phyloP scores from a whole-genome alignment of 2,888 invertebrate genomes.

The Oithona nana region DNA sequence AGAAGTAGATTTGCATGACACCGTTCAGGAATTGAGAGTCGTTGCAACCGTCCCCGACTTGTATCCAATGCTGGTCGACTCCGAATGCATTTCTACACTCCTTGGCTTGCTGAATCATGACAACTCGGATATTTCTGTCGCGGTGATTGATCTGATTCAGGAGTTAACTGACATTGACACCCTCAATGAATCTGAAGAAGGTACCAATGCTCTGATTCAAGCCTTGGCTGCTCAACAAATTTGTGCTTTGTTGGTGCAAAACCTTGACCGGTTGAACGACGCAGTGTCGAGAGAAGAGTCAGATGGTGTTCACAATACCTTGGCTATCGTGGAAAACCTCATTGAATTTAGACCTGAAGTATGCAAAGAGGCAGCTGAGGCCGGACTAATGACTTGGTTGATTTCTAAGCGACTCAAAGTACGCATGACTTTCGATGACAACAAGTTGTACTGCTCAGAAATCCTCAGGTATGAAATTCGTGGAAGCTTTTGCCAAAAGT shows the following conservation, averaged over 20 bases:
- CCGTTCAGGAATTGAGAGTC: slow-evolving; percentile 71
- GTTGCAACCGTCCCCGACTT: slow-evolving; percentile 88
- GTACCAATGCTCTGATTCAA: slow-evolving; percentile 67
- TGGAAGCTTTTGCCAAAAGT: no score
- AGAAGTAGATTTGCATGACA: slow-evolving; percentile 76
- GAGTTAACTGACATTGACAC: slow-evolving; percentile 93
- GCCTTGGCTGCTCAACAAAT: slow-evolving; percentile 74
- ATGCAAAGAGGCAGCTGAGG: slow-evolving; percentile 63
- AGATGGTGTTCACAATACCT: slow-evolving; percentile 86
- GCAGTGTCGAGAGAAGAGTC: slow-evolving; percentile 60
- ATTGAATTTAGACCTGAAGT: slow-evolving; percentile 72
- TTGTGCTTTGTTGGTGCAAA: slow-evolving; percentile 72
- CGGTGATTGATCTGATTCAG: slow-evolving; percentile 48
- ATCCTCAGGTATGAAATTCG: no score
- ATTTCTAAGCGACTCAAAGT: slow-evolving; percentile 59
- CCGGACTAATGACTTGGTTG: slow-evolving; percentile 79
- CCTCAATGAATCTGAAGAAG: slow-evolving; percentile 78
- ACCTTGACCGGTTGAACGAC: slow-evolving; percentile 81
- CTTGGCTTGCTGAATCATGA: slow-evolving; percentile 83
- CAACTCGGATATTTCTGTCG: slow-evolving; percentile 77
- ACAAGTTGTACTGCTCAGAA: slow-evolving; percentile 88
- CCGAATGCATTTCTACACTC: slow-evolving; percentile 72
- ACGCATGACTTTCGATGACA: slow-evolving; percentile 78
- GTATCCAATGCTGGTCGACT: slow-evolving; percentile 71
- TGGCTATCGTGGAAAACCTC: slow-evolving; percentile 84